phyloP scores from a whole-genome alignment of 2,888 invertebrate genomes.

The Phortica okadai region DNA sequence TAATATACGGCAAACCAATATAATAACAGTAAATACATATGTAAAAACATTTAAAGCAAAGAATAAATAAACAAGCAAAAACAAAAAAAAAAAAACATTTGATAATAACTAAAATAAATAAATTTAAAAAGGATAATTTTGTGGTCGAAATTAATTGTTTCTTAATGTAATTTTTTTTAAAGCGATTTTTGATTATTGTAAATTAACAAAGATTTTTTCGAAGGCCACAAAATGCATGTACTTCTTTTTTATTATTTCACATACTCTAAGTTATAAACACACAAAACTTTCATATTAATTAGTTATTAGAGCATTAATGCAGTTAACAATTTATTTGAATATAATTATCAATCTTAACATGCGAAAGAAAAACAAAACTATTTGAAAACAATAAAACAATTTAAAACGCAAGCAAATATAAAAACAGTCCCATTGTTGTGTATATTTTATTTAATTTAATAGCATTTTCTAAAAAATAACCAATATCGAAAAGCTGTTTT shows the following conservation, averaged over 20 bases:
- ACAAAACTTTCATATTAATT: neutral
- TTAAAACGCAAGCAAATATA: neutral
- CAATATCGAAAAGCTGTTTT: too few species aligned
- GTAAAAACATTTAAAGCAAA: neutral
- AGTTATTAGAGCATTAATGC: neutral
- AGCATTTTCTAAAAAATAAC: too few species aligned
- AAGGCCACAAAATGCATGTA: neutral
- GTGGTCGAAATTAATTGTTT: too few species aligned
- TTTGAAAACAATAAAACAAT: neutral
- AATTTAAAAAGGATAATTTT: too few species aligned
- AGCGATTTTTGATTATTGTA: neutral
- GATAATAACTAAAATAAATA: constrained; percentile 4
- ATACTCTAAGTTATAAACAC: neutral
- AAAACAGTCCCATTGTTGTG: neutral
- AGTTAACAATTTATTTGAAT: neutral
- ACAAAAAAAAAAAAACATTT: neutral
- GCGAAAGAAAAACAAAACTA: neutral
- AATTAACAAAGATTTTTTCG: neutral
- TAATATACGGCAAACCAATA: neutral
- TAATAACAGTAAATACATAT: neutral
- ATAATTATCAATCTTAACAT: neutral
- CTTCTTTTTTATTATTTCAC: neutral
- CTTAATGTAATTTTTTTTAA: neutral
- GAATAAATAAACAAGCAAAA: neutral
- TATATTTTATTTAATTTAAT: neutral